phyloP scores from a whole-genome alignment of 1,140 invertebrate species.

The Ephestia elutella region DNA sequence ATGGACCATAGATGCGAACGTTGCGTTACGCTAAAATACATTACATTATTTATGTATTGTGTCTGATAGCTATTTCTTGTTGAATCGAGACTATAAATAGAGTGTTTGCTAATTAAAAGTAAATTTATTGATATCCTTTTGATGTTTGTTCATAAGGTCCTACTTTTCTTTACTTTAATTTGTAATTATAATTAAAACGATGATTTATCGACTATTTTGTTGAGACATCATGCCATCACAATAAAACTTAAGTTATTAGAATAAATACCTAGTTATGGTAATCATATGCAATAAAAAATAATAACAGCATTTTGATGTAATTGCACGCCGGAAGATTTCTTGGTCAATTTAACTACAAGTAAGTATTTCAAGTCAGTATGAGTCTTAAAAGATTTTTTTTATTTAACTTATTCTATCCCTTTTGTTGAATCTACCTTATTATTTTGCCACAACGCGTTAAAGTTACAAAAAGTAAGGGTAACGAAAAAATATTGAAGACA shows the following conservation, averaged over 20 bases:
- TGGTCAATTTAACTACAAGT: neutral
- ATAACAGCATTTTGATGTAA: neutral
- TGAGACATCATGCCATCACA: neutral
- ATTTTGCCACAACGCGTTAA: too few relatives aligned
- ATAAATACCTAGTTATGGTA: neutral
- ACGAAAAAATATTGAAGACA: too few relatives aligned
- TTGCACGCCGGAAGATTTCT: neutral
- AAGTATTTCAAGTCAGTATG: neutral
- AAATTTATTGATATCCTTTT: too few relatives aligned
- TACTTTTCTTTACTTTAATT: too few relatives aligned
- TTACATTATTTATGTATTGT: neutral
- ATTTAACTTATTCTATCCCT: too few relatives aligned
- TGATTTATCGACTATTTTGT: neutral
- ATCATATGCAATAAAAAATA: constrained; percentile 1
- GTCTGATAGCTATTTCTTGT: neutral
- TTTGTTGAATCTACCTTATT: too few relatives aligned
- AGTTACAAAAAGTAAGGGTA: too few relatives aligned
- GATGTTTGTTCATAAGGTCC: too few relatives aligned
- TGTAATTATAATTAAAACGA: too few relatives aligned
- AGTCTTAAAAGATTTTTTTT: neutral
- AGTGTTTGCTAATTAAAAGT: too few relatives aligned
- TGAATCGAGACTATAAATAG: neutral
- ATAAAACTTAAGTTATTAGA: constrained; percentile 1
- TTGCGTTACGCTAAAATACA: neutral
- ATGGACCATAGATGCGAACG: neutral